Base-by-base conservation (phyloP, 1,140 invertebrate genomes). In the Cydia fagiglandana region DNA sequence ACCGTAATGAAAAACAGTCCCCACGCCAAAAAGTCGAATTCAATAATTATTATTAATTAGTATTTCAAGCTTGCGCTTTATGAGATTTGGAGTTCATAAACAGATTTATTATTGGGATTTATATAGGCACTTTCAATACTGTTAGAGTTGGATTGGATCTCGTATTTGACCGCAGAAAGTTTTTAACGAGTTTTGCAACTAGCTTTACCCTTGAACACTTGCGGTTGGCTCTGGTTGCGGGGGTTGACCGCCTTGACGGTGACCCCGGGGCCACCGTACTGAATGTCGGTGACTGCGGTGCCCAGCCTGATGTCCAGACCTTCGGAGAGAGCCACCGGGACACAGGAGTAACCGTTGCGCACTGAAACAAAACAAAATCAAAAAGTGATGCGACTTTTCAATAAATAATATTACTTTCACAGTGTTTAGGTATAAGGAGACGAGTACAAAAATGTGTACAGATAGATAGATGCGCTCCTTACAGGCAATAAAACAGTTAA, bases 291-390 rank as follows among this genome's bases (percentile, higher is more conserved):
- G 10, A 98, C 97, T 38, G 97, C 97, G 9, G 96, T 98, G 84
- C 97, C 98, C 13, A 99, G 94, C 86, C 97, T 97, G 79, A 99
- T 98, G 89, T 99, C 98, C 79, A 99, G 91, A 20, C 97, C 98
- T 85, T 99, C 97, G 13, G 98, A 96, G 34, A 99, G 93, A 0
- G 98, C 98, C 77, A 99, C 96, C 0, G 98, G 98, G 15, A 99
- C 97, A 93, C 98, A 99, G 0, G 98, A 99, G 89, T 99, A 99
- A 73, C 98, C 98, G 94, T 99, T 99, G 28, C 98, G 96, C 79
- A 99, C 98, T 96, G 95, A 64, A 95, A 95, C 83, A 91, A 92
- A 81, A 86, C 81, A 76, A 78, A 47, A 2, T 47, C 45, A 47
- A 7, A 76, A 6, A 17, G 10, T 68, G 15, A 47, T 47, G 45